Evolutionary conservation across 2,113 vertebrate genomes (phyloP), one percentile per base, ranked within the genome.

Genomic region (Grammomys dolichurus): DNA sequence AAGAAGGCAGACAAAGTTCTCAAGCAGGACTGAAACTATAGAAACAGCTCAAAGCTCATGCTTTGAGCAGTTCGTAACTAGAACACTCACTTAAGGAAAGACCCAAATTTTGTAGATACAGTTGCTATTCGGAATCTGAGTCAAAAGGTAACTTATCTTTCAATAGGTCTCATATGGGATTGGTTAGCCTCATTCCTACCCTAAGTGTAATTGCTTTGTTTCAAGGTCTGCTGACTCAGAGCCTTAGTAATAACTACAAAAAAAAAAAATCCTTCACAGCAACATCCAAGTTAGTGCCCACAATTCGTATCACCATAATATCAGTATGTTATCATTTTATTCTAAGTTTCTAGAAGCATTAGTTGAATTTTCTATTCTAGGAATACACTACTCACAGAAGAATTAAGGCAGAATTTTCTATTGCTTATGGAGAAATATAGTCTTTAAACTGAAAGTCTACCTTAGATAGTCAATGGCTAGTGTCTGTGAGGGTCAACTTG

Each of bases 331-430:
- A 72, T 2, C 33, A 87, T 36, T 87, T 54, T 92, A 65, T 54
- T 89, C 20, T 58, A n/a, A 69, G 85, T 75, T 69, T 76, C 31
- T 10, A 46, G 46, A 84, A 75, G 46, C 5, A 69, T 82, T 73
- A 43, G 6, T n/a, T 73, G n/a, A 87, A 95, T 73, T 95, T 92
- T 26, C 19, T 95, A 67, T 82, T 1, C 67, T 51, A 88, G 31
- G 16, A 65, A 58, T 92, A 69, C 9, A 16, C 3, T 56, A 65
- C 48, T 88, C 54, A 6, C 1, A 20, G 36, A 54, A 88, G 6
- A 87, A 72, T 63, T 46, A 89, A 17, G 31, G 76, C 7, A 46
- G 46, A 51, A 36, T 81, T 87, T 91, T 33, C 19, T 89, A 26
- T 69, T 72, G 11, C 51, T 93, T 73, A 31, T 70, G 13, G 58